Evolutionary conservation across 2,888 invertebrate species (phyloP), one percentile per base, ranked within the genome.

Genomic region (Epistrophe eligans): DNA sequence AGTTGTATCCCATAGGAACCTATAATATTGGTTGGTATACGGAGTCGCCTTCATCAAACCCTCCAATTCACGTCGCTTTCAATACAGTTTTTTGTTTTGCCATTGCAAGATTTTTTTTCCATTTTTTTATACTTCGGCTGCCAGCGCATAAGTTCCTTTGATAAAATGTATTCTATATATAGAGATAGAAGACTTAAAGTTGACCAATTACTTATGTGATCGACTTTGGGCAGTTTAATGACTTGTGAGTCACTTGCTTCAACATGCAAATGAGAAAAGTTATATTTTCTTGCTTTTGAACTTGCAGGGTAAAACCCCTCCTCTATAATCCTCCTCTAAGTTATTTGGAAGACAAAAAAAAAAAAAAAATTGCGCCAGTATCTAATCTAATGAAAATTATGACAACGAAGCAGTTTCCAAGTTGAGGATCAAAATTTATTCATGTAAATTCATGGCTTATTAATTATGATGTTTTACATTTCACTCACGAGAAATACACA

Each of bases 361-460:
- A 70, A 60, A 40, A 38, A 60, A 40, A 38, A 60, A 48, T 32
- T 17, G 32, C 9, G 35, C 19, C 19, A 43, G 55, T 50, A 24
- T 24, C 24, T 24, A 11, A 24, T 24, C 24, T 24, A 11, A 70
- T 50, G 67, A 50, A 64, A 60, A 66, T 71, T 73, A 77, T 71
- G 82, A 79, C 60, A 77, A 67, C 71, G 58, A 79, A 76, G 83
- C 79, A 71, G 60, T 79, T 83, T 83, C 72, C 72, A 74, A 83
- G 72, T 76, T 72, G 28, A 35, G 76, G 79, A 79, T 52, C 82
- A 82, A 87, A 79, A 87, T 87, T 87, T 87, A 83, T 87, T 87
- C 85, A 87, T 87, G 85, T 82, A 82, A 79, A 87, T 82, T 87
- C 87, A 87, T 87, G 79, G 83, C 83, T 87, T 83, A 87, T 83